Evolutionary conservation across 1,140 invertebrate genomes (phyloP).

Genomic region (Pentalonia nigronervosa): DNA sequence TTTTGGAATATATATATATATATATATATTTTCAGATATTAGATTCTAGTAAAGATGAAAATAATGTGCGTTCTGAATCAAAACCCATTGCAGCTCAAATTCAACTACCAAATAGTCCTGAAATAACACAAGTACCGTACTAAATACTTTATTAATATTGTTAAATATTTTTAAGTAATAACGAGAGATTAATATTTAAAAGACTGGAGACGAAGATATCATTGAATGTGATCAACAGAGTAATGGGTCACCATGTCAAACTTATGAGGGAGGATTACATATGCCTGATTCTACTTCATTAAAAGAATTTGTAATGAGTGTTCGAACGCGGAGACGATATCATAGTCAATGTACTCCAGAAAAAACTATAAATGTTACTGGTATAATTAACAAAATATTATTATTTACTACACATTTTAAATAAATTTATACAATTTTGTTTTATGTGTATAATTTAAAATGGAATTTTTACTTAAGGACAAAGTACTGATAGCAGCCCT

Average conservation of each 20-base stretch:
- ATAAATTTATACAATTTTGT: neutral
- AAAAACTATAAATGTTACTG: conserved; percentile 32
- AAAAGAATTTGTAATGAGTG: conserved; percentile 70
- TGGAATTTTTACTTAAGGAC: conserved; percentile 30
- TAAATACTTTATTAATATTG: neutral
- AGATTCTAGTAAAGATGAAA: conserved; percentile 44
- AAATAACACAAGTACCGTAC: conserved; percentile 36
- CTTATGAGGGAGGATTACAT: conserved; percentile 67
- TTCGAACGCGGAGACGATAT: conserved; percentile 69
- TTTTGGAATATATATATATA: neutral
- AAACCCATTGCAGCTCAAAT: conserved; percentile 39
- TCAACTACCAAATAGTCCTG: conserved; percentile 19
- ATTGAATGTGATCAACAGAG: conserved; percentile 65
- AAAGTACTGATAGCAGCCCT: conserved; percentile 65
- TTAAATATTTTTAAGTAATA: neutral
- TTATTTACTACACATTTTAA: neutral
- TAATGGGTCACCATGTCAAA: conserved; percentile 66
- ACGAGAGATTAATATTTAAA: neutral
- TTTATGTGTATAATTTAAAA: neutral
- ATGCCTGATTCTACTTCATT: conserved; percentile 71
- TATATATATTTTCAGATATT: conserved; percentile 23
- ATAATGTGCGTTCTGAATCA: conserved; percentile 34
- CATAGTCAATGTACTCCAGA: conserved; percentile 70
- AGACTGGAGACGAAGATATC: conserved; percentile 54
- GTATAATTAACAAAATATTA: conserved; percentile 34